phyloP scores from a whole-genome alignment of 2,888 invertebrate genomes.

The Acronicta alni region DNA sequence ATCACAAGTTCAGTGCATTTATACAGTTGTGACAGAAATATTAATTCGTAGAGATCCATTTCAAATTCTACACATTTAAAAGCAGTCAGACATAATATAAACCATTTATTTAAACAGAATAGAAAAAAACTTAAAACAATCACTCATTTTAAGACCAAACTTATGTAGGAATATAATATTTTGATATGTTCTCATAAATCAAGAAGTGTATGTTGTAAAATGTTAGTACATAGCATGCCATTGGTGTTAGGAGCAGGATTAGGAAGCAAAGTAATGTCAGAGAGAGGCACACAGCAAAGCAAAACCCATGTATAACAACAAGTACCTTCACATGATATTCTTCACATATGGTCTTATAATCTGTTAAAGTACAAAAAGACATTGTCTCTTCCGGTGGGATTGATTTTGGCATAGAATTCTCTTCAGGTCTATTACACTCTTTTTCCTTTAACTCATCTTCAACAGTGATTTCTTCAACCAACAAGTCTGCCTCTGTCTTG shows the following conservation, averaged over 20 bases:
- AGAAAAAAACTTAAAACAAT: constrained; percentile 12
- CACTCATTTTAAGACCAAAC: constrained; percentile 8
- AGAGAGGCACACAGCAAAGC: constrained; percentile 57
- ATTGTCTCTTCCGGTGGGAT: constrained; percentile 77
- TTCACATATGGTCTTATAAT: constrained; percentile 92
- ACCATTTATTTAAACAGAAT: constrained; percentile 44
- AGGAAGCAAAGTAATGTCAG: constrained; percentile 50
- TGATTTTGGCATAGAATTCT: constrained; percentile 75
- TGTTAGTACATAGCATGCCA: constrained; percentile 67
- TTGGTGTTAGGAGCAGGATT: constrained; percentile 62
- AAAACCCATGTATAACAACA: constrained; percentile 58
- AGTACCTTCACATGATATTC: constrained; percentile 92
- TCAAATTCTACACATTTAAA: constrained; percentile 42
- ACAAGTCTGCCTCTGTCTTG: constrained; percentile 76
- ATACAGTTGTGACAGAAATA: constrained; percentile 2
- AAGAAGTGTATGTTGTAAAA: constrained; percentile 61
- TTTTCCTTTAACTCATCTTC: constrained; percentile 72
- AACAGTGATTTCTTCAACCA: constrained; percentile 80
- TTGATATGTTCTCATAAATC: constrained; percentile 59
- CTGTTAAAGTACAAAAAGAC: constrained; percentile 90
- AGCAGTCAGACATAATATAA: constrained; percentile 31
- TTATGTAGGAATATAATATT: constrained; percentile 50
- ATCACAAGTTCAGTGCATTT: constrained; percentile 9
- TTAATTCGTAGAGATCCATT: neutral
- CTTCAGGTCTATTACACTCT: constrained; percentile 64